phyloP scores from a whole-genome alignment of 2,888 invertebrate species.

The Eudemis profundana region DNA sequence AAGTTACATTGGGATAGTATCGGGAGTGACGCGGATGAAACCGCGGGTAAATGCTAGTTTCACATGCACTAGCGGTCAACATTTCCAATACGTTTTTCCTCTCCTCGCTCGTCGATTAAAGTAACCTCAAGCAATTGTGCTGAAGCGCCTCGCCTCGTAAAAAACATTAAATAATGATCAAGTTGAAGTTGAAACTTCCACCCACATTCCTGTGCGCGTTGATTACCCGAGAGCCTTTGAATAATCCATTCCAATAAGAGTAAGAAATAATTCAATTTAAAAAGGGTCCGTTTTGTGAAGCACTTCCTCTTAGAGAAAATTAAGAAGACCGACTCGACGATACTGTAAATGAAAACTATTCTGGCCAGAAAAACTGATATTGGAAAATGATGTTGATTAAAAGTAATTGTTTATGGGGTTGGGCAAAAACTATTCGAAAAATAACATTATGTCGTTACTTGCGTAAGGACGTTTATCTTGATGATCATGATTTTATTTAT shows the following conservation, averaged over 20 bases:
- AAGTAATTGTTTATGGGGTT: too few species aligned
- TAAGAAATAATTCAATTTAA: conserved; percentile 19
- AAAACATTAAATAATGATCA: conserved; percentile 21
- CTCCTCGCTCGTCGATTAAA: not conserved
- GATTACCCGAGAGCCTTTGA: conserved; percentile 19
- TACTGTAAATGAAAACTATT: not conserved
- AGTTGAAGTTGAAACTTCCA: conserved; percentile 13
- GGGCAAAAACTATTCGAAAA: too few species aligned
- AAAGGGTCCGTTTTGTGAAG: conserved; percentile 29
- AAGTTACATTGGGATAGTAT: too few species aligned
- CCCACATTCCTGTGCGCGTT: not conserved
- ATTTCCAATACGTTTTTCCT: not conserved
- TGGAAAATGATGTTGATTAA: not conserved
- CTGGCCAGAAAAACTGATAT: not conserved
- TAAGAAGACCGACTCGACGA: not conserved
- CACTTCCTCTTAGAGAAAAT: conserved; percentile 5
- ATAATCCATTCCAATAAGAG: conserved; percentile 24
- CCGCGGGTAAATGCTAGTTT: too few species aligned
- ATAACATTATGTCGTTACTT: too few species aligned
- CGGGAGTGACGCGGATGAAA: too few species aligned
- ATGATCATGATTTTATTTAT: too few species aligned
- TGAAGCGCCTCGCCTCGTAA: not conserved
- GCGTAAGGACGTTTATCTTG: too few species aligned
- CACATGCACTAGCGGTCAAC: too few species aligned
- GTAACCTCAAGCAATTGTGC: not conserved